Evolutionary conservation across 35 echinoderm and acorn worm species (phyloP).

Genomic region (Heliocidaris tuberculata): DNA sequence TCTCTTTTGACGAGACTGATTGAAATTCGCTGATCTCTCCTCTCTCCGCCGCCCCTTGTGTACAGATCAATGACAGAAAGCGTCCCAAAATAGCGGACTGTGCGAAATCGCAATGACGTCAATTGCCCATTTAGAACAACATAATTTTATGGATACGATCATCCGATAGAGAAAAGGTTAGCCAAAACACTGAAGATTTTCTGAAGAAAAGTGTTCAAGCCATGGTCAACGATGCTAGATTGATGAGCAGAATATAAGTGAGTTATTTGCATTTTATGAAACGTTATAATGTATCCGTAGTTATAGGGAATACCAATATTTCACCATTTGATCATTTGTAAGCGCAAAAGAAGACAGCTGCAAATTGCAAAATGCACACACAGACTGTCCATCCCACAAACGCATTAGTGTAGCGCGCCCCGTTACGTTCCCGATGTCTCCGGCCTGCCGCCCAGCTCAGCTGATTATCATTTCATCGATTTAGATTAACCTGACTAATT

Average conservation of each 20-base stretch:
- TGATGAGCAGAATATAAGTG: not conserved
- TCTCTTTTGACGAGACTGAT: slow-evolving; percentile 20
- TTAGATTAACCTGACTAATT: too few species aligned
- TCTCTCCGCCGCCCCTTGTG: not conserved
- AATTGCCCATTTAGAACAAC: slow-evolving; percentile 48
- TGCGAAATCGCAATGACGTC: slow-evolving; percentile 49
- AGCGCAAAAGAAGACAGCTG: not conserved
- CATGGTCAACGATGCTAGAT: not conserved
- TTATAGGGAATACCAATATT: not conserved
- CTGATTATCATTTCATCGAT: too few species aligned
- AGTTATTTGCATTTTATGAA: not conserved
- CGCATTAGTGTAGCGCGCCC: too few species aligned
- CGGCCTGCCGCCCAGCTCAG: too few species aligned
- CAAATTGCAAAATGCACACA: not conserved
- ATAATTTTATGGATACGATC: slow-evolving; percentile 36
- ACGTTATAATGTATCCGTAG: not conserved
- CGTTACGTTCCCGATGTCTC: too few species aligned
- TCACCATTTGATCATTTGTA: not conserved
- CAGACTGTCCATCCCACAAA: not conserved
- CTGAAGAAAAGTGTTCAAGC: not conserved
- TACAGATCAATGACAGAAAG: not conserved
- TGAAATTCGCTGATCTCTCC: slow-evolving; percentile 35
- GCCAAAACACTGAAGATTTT: not conserved
- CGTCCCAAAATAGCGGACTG: slow-evolving; percentile 5
- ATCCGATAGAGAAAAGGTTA: not conserved